A percentile compares a stretch with the other conserved stretches of the same genome.
These are phyloP conservation scores for Microplitis demolitor DNA, from an alignment of 1,140 invertebrate species.

Conservation along the genomic window DNA sequence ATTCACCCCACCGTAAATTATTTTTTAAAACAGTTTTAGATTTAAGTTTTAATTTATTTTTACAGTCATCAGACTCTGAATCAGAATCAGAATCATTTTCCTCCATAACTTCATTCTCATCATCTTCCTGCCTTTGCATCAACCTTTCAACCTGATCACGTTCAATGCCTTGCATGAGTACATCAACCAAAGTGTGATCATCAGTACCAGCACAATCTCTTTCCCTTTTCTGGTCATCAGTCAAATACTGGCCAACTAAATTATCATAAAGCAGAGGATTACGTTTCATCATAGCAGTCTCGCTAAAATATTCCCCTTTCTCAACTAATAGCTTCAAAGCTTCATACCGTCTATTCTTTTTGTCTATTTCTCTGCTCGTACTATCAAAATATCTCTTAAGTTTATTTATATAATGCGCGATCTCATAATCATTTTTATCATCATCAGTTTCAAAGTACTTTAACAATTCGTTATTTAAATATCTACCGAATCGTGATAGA, in stretches of 20 bases:
- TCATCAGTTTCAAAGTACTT: constrained; percentile 65
- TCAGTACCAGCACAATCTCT: constrained; percentile 65
- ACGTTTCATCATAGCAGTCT: constrained; percentile 89
- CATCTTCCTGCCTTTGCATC: constrained; percentile 68
- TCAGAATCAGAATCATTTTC: constrained; percentile 51
- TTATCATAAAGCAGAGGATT: constrained; percentile 90
- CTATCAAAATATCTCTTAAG: constrained; percentile 65
- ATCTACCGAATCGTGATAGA: constrained; percentile 76
- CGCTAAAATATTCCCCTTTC: constrained; percentile 83
- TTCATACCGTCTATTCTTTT: constrained; percentile 82
- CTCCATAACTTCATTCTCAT: constrained; percentile 57
- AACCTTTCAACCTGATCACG: constrained; percentile 68
- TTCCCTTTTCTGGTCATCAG: constrained; percentile 72
- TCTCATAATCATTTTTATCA: constrained; percentile 64
- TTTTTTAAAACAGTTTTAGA: neutral
- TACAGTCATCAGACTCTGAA: constrained; percentile 51
- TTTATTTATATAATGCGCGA: constrained; percentile 66
- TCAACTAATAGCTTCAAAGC: constrained; percentile 79
- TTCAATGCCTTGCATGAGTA: constrained; percentile 73
- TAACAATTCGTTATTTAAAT: constrained; percentile 71
- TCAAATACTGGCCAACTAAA: constrained; percentile 82
- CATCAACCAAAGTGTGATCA: constrained; percentile 69
- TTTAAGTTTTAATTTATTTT: constrained; percentile 37
- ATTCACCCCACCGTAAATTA: constrained; percentile 34
- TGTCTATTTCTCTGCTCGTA: constrained; percentile 62